A percentile compares a stretch with the other conserved stretches of the same genome.
These are phyloP conservation scores for Chelonus formosanus DNA, from an alignment of 2,888 invertebrate genomes.

Conservation along the genomic window DNA sequence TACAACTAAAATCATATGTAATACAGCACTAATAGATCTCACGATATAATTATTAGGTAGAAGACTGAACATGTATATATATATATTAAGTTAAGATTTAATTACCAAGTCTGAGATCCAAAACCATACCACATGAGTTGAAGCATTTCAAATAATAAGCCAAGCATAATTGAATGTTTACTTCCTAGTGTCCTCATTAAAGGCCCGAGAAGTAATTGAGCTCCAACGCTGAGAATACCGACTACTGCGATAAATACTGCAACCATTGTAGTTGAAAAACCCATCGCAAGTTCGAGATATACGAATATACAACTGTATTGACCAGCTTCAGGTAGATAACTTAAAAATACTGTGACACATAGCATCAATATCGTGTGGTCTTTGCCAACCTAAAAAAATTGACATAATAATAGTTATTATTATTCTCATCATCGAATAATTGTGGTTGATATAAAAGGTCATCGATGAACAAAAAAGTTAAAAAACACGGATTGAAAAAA, in stretches of 20 bases:
- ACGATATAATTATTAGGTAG: too few species aligned
- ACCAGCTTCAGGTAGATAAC: conserved; percentile 97
- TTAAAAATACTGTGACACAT: conserved; percentile 96
- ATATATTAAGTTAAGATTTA: conserved; percentile 25
- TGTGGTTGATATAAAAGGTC: too few species aligned
- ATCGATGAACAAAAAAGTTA: too few species aligned
- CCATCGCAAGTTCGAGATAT: conserved; percentile 96
- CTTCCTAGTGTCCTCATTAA: conserved; percentile 82
- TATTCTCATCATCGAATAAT: background rate
- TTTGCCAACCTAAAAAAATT: conserved; percentile 77
- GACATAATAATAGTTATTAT: conserved; percentile 2
- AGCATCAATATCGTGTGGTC: conserved; percentile 96
- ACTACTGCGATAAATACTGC: conserved; percentile 98
- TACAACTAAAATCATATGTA: too few species aligned
- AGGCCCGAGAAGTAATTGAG: conserved; percentile 86
- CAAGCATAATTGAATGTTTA: conserved; percentile 97
- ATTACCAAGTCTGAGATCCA: conserved; percentile 90
- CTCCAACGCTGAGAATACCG: conserved; percentile 93
- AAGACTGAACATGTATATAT: background rate
- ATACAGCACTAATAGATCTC: too few species aligned
- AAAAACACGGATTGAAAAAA: too few species aligned
- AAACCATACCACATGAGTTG: conserved; percentile 98
- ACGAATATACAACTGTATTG: conserved; percentile 99
- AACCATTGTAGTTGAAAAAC: conserved; percentile 93
- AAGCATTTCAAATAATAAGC: conserved; percentile 94